A percentile compares a stretch with the other conserved stretches of the same genome.
These are phyloP conservation scores for Bombus vancouverensis DNA, from an alignment of 1,140 invertebrate genomes.

Conservation along the genomic window DNA sequence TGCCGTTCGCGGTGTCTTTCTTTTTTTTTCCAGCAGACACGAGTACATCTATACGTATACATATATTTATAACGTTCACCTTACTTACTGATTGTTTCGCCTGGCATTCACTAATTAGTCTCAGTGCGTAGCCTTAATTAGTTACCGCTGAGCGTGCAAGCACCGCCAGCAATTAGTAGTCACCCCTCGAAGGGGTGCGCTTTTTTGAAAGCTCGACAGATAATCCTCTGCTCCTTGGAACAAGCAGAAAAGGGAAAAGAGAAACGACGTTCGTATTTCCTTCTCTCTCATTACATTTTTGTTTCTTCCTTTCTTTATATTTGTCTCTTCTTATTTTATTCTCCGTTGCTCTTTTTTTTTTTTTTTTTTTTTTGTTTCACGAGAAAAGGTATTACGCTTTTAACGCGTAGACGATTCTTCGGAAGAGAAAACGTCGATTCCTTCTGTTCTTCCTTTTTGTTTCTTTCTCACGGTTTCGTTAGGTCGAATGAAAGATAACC, in stretches of 20 bases:
- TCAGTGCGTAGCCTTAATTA: conserved; percentile 78
- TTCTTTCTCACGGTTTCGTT: conserved; percentile 14
- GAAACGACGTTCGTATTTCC: neutral
- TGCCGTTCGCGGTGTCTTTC: conserved; percentile 31
- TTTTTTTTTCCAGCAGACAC: conserved; percentile 27
- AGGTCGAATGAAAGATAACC: neutral
- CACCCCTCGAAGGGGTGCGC: conserved; percentile 57
- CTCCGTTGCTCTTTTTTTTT: neutral
- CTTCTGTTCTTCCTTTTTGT: neutral
- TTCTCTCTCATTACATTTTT: neutral
- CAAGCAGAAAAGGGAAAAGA: conserved; percentile 7
- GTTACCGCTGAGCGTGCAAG: conserved; percentile 79
- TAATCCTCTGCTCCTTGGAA: conserved; percentile 28
- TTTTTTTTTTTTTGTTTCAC: neutral
- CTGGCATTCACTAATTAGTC: conserved; percentile 73
- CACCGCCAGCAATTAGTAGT: conserved; percentile 71
- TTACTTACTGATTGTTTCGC: conserved; percentile 64
- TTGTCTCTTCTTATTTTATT: neutral
- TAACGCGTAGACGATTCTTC: neutral
- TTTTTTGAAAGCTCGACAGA: conserved; percentile 52
- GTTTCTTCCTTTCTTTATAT: neutral
- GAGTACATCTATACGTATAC: conserved; percentile 25
- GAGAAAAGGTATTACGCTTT: neutral
- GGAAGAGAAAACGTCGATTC: neutral
- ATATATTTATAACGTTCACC: conserved; percentile 44